Conservation (phyloP, 2,797 vertebrate species). For the Semotilus atromaculatus region DNA sequence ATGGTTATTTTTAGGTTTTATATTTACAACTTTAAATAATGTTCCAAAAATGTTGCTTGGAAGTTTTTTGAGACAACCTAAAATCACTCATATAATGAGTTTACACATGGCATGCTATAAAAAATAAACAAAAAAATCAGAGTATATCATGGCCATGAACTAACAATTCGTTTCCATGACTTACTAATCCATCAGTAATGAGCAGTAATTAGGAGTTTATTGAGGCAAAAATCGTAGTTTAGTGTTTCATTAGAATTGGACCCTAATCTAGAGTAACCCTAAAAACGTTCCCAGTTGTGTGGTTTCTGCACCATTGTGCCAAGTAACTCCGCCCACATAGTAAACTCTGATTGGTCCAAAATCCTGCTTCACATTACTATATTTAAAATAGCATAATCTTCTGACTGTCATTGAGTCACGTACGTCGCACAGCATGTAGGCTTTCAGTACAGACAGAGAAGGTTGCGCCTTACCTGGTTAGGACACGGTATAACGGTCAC, state of each 20-base stretch:
- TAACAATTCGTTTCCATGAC: too few species aligned
- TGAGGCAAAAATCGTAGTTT: too few species aligned
- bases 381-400: neutral
- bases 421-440: neutral
- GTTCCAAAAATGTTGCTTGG: neutral
- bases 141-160: too few species aligned
- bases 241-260: too few species aligned
- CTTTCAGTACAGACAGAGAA: neutral
- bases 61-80: neutral
- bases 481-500: slow-evolving; percentile 22
- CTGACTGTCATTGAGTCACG: neutral
- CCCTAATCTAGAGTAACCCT: too few species aligned
- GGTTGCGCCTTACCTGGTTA: neutral
- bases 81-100: too few species aligned
- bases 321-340: neutral
- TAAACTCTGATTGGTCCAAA: neutral
- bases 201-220: too few species aligned
- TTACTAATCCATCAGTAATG: too few species aligned
- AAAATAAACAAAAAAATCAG: too few species aligned
- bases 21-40: neutral
- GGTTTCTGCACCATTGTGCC: neutral
- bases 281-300: neutral
- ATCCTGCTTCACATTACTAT: neutral
- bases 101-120: too few species aligned
- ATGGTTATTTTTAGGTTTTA: too few species aligned